Conservation (phyloP, 1,140 invertebrate genomes). For the Drosophila pallidifrons region DNA sequence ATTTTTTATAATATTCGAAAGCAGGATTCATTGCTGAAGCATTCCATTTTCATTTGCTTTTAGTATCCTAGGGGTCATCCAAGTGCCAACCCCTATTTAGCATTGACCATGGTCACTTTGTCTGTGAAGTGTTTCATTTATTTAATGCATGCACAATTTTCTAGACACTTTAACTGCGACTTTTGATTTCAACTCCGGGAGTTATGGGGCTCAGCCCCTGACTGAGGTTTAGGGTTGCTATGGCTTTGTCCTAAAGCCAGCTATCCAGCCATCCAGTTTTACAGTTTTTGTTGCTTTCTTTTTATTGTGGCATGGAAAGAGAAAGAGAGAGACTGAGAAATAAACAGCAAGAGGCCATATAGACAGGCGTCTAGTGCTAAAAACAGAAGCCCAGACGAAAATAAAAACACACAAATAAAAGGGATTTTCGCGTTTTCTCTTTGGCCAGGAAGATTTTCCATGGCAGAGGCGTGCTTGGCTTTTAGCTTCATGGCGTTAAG, state of each 20-base stretch:
- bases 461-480: slow-evolving; percentile 26
- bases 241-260: slow-evolving; percentile 49
- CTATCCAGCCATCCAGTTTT: slow-evolving; percentile 9
- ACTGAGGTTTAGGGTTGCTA: slow-evolving; percentile 53
- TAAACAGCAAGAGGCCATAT: slow-evolving; percentile 65
- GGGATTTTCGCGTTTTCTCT: slow-evolving; percentile 73
- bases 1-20: slow-evolving; percentile 6
- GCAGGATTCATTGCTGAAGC: slow-evolving; percentile 11
- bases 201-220: slow-evolving; percentile 24
- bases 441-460: slow-evolving; percentile 24
- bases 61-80: slow-evolving; percentile 7
- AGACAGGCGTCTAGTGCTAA: slow-evolving; percentile 57
- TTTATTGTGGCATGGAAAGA: slow-evolving; percentile 43
- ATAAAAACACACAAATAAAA: slow-evolving; percentile 81
- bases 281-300: slow-evolving; percentile 3
- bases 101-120: slow-evolving; percentile 62
- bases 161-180: slow-evolving; percentile 80
- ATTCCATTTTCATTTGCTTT: slow-evolving; percentile 9
- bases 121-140: slow-evolving; percentile 76
- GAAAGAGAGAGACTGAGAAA: slow-evolving; percentile 11
- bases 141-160: slow-evolving; percentile 83
- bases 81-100: slow-evolving; percentile 37
- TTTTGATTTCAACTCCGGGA: slow-evolving; percentile 70
- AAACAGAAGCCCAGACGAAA: slow-evolving; percentile 68
- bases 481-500: slow-evolving; percentile 55